These are phyloP conservation scores for Amblyopsis hoosieri DNA, from an alignment of 2,797 vertebrate genomes.

Conservation along the genomic window DNA sequence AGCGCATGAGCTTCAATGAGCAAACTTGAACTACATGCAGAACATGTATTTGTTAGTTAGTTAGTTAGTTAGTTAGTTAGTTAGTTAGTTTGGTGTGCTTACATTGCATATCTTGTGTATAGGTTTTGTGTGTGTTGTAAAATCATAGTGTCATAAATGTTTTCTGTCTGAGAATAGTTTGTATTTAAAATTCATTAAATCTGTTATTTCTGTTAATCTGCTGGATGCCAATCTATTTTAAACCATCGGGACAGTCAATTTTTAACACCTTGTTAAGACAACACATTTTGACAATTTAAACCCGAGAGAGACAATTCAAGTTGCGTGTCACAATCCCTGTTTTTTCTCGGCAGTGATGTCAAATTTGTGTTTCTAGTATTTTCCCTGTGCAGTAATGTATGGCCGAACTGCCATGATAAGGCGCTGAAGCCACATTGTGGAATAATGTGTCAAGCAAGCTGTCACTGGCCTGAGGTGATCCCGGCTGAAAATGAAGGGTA, in stretches of 20 bases:
- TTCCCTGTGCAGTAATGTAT: constrained; percentile 36
- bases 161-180: constrained; percentile 20
- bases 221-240: constrained; percentile 23
- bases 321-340: constrained; percentile 19
- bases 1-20: too few species aligned
- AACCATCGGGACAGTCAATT: constrained; percentile 13
- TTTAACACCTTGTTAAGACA: constrained; percentile 33
- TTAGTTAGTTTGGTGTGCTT: too few species aligned
- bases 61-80: too few species aligned
- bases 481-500: constrained; percentile 27
- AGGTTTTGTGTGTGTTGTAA: constrained; percentile 13
- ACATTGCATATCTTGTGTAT: neutral
- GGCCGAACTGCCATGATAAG: constrained; percentile 36
- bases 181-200: constrained; percentile 29
- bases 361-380: constrained; percentile 29
- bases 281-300: constrained; percentile 21
- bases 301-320: constrained; percentile 7
- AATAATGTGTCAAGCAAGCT: constrained; percentile 42
- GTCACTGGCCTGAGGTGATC: constrained; percentile 41
- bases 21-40: too few species aligned
- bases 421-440: constrained; percentile 4
- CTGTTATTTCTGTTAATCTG: constrained; percentile 43
- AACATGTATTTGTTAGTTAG: too few species aligned
- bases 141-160: neutral
- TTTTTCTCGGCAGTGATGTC: constrained; percentile 12